A percentile compares a stretch with the other conserved stretches of the same genome.
Evolutionary conservation across 2,113 vertebrate species (phyloP).

Genomic region (Chaenocephalus aceratus): DNA sequence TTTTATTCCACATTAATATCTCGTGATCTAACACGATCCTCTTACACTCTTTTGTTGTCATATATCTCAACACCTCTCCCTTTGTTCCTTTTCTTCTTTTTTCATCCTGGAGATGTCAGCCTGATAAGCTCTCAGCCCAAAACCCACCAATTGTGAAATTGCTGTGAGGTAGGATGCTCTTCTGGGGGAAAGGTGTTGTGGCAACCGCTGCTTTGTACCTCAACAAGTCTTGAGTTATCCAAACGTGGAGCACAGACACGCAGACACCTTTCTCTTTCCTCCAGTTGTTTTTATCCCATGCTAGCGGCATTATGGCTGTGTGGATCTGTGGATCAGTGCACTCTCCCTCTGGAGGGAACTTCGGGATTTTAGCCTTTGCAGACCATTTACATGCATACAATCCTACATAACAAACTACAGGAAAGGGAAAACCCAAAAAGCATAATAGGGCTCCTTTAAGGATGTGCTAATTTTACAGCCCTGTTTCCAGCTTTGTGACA

Average conservation of each 20-base stretch:
- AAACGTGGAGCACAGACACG: not conserved
- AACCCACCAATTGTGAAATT: conserved; percentile 19
- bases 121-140: not conserved
- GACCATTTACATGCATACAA: too few relatives aligned
- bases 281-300: not conserved
- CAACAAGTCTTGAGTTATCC: conserved; percentile 15
- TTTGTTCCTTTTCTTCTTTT: not conserved
- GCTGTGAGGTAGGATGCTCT: conserved; percentile 23
- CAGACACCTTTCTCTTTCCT: not conserved
- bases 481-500: too few relatives aligned
- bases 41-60: not conserved
- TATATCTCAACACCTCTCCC: not conserved
- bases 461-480: too few relatives aligned
- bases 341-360: too few relatives aligned
- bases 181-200: conserved; percentile 15
- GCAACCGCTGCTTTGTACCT: conserved; percentile 3
- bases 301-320: not conserved
- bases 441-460: too few relatives aligned
- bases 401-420: too few relatives aligned
- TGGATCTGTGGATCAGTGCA: not conserved
- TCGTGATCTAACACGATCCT: not conserved
- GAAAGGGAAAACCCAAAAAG: too few relatives aligned
- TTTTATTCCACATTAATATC: conserved; percentile 10
- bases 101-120: conserved; percentile 9
- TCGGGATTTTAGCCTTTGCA: too few relatives aligned